These are phyloP conservation scores for Emydoidea blandingii DNA, from an alignment of 2,797 vertebrate genomes.

Conservation along the genomic window DNA sequence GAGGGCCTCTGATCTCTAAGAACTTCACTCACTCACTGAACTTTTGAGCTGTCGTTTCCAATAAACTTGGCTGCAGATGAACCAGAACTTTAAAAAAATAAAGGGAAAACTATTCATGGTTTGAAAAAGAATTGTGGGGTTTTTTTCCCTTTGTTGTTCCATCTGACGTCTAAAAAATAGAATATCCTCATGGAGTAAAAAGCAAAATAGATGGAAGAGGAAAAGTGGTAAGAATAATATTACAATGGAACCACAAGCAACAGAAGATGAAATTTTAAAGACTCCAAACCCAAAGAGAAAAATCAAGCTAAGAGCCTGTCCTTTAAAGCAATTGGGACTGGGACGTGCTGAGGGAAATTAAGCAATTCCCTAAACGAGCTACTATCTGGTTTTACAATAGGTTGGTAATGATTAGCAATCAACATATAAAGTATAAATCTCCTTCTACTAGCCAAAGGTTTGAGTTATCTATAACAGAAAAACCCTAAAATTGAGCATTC, in stretches of 20 bases:
- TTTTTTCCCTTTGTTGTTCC: constrained; percentile 77
- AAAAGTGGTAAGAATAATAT: constrained; percentile 76
- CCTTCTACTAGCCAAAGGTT: constrained; percentile 69
- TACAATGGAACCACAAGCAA: constrained; percentile 79
- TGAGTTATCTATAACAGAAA: constrained; percentile 58
- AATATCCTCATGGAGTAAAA: constrained; percentile 76
- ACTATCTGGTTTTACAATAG: constrained; percentile 70
- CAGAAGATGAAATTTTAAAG: constrained; percentile 77
- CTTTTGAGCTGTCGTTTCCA: constrained; percentile 79
- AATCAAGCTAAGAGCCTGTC: constrained; percentile 64
- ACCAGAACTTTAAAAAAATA: constrained; percentile 74
- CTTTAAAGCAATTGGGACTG: constrained; percentile 71
- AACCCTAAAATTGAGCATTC: constrained; percentile 62
- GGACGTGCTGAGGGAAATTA: constrained; percentile 75
- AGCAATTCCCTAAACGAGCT: constrained; percentile 61
- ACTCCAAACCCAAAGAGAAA: constrained; percentile 76
- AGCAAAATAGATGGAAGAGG: constrained; percentile 76
- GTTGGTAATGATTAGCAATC: constrained; percentile 69
- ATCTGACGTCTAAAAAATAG: constrained; percentile 77
- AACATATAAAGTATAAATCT: constrained; percentile 67
- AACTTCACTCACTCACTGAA: constrained; percentile 79
- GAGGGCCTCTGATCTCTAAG: constrained; percentile 76
- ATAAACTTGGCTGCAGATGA: constrained; percentile 80
- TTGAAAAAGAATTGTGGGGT: constrained; percentile 73
- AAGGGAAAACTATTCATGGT: constrained; percentile 76